Conservation (phyloP, 2,797 vertebrate species). For the Anabas testudineus region DNA sequence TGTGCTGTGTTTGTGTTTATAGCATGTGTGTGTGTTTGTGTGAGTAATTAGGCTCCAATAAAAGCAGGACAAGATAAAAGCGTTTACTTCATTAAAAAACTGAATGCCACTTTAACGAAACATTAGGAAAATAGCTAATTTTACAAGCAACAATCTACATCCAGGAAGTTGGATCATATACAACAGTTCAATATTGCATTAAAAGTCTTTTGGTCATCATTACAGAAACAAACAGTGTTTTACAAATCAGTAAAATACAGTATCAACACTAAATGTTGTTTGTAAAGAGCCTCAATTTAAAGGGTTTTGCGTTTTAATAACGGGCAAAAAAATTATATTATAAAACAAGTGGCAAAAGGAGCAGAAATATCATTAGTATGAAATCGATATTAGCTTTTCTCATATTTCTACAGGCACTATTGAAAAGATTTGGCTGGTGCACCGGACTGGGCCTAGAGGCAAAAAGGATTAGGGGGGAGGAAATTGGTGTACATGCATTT, state of each 20-base stretch:
- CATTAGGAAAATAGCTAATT: conserved; percentile 58
- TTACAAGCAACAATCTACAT: conserved; percentile 31
- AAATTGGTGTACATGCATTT: conserved; percentile 62
- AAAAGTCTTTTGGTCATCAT: conserved; percentile 31
- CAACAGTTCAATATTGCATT: conserved; percentile 29
- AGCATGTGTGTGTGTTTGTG: background rate
- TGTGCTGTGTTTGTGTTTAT: conserved; percentile 11
- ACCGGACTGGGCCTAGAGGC: conserved; percentile 49
- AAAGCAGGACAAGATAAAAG: conserved; percentile 38
- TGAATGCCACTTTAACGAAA: conserved; percentile 41
- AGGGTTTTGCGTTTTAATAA: conserved; percentile 33
- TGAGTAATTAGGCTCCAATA: conserved; percentile 24
- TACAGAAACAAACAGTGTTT: conserved; percentile 14
- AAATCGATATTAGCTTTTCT: conserved; percentile 47
- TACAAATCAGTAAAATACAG: conserved; percentile 33
- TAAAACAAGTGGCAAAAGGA: conserved; percentile 58
- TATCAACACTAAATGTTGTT: conserved; percentile 35
- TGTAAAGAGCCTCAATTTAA: conserved; percentile 45
- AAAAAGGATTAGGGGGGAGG: conserved; percentile 57
- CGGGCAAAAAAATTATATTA: conserved; percentile 26
- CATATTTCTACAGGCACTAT: conserved; percentile 72
- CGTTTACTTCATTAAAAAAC: conserved; percentile 60
- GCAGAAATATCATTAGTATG: conserved; percentile 37
- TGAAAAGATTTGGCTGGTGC: conserved; percentile 70
- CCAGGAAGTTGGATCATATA: conserved; percentile 21